Evolutionary conservation across 2,888 invertebrate genomes (phyloP).

Genomic region (Altica lythri): DNA sequence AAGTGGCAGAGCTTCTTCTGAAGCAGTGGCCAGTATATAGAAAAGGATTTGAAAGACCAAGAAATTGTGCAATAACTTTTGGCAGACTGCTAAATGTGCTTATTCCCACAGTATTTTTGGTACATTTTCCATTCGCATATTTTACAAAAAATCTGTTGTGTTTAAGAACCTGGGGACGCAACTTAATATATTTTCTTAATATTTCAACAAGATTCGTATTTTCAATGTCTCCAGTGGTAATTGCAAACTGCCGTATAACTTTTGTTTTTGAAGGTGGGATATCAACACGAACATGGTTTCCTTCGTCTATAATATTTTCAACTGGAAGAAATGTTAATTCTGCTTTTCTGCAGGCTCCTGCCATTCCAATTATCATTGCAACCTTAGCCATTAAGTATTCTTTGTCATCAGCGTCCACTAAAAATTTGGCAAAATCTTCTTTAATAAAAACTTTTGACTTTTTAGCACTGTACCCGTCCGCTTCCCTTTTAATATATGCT

Average conservation of each 20-base stretch:
- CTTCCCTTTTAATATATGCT: background rate
- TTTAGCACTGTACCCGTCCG: conserved; percentile 4
- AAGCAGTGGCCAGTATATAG: conserved; percentile 1
- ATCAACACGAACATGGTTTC: conserved; percentile 6
- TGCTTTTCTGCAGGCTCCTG: conserved; percentile 4
- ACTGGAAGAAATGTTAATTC: too few species aligned
- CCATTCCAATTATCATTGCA: conserved; percentile 2
- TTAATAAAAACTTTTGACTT: background rate
- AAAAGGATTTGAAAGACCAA: too few species aligned
- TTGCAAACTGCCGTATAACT: conserved; percentile 4
- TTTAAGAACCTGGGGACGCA: too few species aligned
- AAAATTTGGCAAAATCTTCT: conserved; percentile 1
- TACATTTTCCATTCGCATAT: background rate
- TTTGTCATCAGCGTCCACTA: conserved; percentile 5
- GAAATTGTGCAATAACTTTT: too few species aligned
- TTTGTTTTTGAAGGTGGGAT: conserved; percentile 8
- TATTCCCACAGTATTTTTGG: background rate
- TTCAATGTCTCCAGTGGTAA: conserved; percentile 8
- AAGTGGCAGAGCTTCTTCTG: conserved; percentile 1
- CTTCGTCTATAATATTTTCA: background rate
- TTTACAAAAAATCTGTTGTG: too few species aligned
- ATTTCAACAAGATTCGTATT: conserved; percentile 7
- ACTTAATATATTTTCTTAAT: too few species aligned
- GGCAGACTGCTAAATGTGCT: conserved; percentile 2
- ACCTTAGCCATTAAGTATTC: too few species aligned